phyloP scores from a whole-genome alignment of 2,797 vertebrate genomes.

The Choloepus didactylus region DNA sequence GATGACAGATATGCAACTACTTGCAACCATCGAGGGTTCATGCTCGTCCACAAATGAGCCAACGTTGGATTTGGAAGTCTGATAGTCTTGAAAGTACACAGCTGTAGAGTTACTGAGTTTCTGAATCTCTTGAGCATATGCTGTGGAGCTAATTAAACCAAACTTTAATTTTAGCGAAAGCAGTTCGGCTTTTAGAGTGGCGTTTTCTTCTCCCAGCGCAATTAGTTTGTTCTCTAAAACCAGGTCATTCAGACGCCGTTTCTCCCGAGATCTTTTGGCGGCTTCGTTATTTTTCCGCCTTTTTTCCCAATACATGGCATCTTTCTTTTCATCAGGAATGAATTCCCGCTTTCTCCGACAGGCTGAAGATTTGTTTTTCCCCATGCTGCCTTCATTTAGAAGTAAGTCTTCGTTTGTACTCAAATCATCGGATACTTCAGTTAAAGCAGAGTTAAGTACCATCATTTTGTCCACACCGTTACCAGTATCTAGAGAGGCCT shows the following conservation, averaged over 20 bases:
- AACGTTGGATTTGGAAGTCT: slow-evolving; percentile 86
- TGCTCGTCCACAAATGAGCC: slow-evolving; percentile 89
- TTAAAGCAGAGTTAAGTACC: slow-evolving; percentile 91
- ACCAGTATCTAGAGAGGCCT: slow-evolving; percentile 89
- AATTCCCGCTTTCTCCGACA: slow-evolving; percentile 97
- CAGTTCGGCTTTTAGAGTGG: slow-evolving; percentile 95
- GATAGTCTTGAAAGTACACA: slow-evolving; percentile 92
- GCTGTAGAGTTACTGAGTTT: slow-evolving; percentile 91
- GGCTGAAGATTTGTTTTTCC: slow-evolving; percentile 90
- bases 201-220: slow-evolving; percentile 96
- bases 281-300: slow-evolving; percentile 98
- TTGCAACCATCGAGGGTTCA: slow-evolving; percentile 89
- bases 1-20: slow-evolving; percentile 97
- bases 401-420: slow-evolving; percentile 90
- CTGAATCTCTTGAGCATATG: slow-evolving; percentile 95
- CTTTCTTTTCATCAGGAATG: slow-evolving; percentile 98
- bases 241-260: slow-evolving; percentile 96
- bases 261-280: slow-evolving; percentile 97
- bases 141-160: slow-evolving; percentile 94
- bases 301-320: slow-evolving; percentile 97
- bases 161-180: slow-evolving; percentile 96
- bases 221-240: slow-evolving; percentile 98
- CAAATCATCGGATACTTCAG: slow-evolving; percentile 89
- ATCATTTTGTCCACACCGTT: slow-evolving; percentile 90
- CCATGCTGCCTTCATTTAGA: slow-evolving; percentile 87